phyloP scores from a whole-genome alignment of 1,140 invertebrate species.

The Drosophila sulfurigaster region DNA sequence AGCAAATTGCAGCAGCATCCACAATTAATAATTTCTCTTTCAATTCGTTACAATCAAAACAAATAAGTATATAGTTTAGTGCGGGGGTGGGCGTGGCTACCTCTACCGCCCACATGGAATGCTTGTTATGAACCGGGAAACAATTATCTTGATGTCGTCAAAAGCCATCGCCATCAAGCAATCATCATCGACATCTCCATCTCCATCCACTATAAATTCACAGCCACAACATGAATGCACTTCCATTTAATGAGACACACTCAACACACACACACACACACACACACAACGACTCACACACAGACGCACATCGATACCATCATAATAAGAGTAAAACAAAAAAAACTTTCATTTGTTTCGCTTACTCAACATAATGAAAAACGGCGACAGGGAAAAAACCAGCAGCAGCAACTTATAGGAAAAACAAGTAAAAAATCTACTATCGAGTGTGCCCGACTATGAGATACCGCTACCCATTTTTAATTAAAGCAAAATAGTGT shows the following conservation, averaged over 20 bases:
- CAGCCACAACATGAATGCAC: conserved; percentile 58
- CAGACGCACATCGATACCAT: conserved; percentile 21
- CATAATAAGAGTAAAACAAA: conserved; percentile 16
- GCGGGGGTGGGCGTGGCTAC: conserved; percentile 20
- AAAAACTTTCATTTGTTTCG: conserved; percentile 74
- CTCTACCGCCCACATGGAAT: conserved; percentile 50
- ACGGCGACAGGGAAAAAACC: conserved; percentile 25
- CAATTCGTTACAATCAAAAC: conserved; percentile 37
- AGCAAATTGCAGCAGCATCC: conserved; percentile 59
- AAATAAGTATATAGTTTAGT: conserved; percentile 5
- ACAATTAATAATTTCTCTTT: conserved; percentile 80
- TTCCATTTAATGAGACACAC: conserved; percentile 70
- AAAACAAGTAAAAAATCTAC: conserved; percentile 10
- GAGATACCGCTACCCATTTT: conserved; percentile 2
- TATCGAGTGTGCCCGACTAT: background rate
- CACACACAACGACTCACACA: conserved; percentile 29
- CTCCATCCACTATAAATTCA: background rate
- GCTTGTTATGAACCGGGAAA: conserved; percentile 71
- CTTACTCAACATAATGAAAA: conserved; percentile 79
- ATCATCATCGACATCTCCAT: conserved; percentile 50
- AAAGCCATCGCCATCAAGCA: conserved; percentile 69
- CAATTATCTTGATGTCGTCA: conserved; percentile 79
- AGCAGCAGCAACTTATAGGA: conserved; percentile 4
- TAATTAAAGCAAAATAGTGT: too few species aligned
- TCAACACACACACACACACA: conserved; percentile 25